Conservation (phyloP, 2,797 vertebrate genomes). For the Meriones psammophilus region DNA sequence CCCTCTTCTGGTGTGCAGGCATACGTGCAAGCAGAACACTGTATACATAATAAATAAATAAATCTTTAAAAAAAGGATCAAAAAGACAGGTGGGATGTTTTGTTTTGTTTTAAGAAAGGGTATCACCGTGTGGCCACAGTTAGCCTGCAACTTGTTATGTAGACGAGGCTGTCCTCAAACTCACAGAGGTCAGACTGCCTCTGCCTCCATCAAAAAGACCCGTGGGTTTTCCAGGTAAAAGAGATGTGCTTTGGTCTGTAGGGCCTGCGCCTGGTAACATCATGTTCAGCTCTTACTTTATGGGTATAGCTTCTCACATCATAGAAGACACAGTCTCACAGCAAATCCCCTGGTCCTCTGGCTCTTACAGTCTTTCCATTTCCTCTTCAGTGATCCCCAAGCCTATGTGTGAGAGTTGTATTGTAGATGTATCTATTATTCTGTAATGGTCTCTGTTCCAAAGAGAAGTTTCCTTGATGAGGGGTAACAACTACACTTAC, state of each 20-base stretch:
- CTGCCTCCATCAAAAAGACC: background rate
- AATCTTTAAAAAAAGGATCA: no score
- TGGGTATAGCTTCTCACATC: background rate
- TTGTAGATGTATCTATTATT: background rate
- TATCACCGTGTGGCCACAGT: no score
- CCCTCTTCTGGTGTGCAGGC: no score
- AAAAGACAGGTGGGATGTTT: background rate
- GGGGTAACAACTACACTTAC: background rate
- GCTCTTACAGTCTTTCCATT: background rate
- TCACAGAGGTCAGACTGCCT: no score
- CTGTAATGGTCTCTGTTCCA: background rate
- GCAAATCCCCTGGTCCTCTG: background rate
- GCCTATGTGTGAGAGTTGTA: background rate
- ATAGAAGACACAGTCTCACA: background rate
- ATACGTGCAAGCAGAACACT: no score
- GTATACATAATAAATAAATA: no score
- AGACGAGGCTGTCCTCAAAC: no score
- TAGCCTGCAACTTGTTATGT: no score
- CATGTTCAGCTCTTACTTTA: background rate
- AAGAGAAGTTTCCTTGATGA: background rate
- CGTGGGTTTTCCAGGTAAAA: background rate
- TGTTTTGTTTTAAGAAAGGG: no score
- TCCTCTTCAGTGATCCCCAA: background rate
- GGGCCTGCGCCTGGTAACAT: background rate
- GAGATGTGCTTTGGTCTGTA: background rate